A percentile compares a stretch with the other conserved stretches of the same genome.
Conservation (phyloP, 2,888 invertebrate species). For the Nemurella pictetii region DNA sequence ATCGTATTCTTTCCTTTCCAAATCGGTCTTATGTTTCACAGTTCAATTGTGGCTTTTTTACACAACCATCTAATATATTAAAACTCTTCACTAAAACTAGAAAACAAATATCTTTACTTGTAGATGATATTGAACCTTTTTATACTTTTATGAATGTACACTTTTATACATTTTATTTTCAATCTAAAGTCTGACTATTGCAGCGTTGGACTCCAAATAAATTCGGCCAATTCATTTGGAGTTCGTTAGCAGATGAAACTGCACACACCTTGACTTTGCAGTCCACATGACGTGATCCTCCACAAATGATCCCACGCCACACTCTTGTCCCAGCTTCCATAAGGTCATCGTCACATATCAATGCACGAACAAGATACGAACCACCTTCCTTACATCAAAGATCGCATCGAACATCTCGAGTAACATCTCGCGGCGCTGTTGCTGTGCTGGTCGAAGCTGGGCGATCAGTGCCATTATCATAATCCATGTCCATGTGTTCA, state of each 20-base stretch:
- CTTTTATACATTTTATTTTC: no score
- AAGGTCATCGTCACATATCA: not conserved
- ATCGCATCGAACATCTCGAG: not conserved
- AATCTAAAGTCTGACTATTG: no score
- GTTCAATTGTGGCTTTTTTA: no score
- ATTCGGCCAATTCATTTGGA: not conserved
- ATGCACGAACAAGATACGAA: not conserved
- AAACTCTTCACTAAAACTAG: no score
- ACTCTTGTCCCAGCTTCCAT: not conserved
- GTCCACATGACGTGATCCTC: not conserved
- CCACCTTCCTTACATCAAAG: conserved; percentile 10
- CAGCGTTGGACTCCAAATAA: not conserved
- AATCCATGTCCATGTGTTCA: not conserved
- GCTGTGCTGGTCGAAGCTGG: not conserved
- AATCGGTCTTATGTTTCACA: no score
- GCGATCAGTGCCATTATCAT: not conserved
- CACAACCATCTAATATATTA: no score
- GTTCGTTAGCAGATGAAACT: not conserved
- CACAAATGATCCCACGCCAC: not conserved
- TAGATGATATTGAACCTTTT: no score
- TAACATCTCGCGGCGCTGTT: not conserved
- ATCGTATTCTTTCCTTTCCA: no score
- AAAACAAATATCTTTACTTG: no score
- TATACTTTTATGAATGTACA: no score
- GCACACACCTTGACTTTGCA: not conserved